These are phyloP conservation scores for Pheosia gnoma DNA, from an alignment of 2,888 invertebrate species.

Conservation along the genomic window DNA sequence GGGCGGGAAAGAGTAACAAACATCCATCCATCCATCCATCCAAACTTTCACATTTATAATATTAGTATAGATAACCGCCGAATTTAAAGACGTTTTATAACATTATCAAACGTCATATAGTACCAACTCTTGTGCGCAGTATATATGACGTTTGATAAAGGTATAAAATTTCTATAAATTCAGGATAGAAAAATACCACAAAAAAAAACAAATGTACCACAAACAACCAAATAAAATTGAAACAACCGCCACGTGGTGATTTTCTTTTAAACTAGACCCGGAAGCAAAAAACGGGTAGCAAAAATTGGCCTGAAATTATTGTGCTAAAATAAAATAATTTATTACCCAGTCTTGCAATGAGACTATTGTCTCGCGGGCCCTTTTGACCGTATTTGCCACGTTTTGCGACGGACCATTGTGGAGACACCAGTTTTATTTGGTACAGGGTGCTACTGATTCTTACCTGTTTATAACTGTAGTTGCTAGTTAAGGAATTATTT, in stretches of 20 bases:
- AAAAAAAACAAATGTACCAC: slow-evolving; percentile 15
- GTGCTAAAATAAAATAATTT: slow-evolving; percentile 68
- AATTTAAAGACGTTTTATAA: too few species aligned
- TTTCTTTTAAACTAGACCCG: slow-evolving; percentile 54
- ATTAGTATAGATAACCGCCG: too few species aligned
- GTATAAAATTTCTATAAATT: too few species aligned
- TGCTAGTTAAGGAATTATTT: background rate
- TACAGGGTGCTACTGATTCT: slow-evolving; percentile 31
- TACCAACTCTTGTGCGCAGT: too few species aligned
- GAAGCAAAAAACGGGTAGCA: slow-evolving; percentile 69
- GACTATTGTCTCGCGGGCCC: slow-evolving; percentile 52
- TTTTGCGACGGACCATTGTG: slow-evolving; percentile 55
- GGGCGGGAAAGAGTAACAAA: too few species aligned
- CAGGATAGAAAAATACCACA: background rate
- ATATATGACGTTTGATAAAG: too few species aligned
- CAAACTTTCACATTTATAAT: too few species aligned
- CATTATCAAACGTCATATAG: too few species aligned
- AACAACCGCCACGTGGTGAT: slow-evolving; percentile 72
- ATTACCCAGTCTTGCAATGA: slow-evolving; percentile 54
- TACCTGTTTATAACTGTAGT: background rate
- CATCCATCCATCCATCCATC: too few species aligned
- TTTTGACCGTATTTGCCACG: slow-evolving; percentile 47
- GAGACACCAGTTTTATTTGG: slow-evolving; percentile 28
- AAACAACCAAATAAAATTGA: slow-evolving; percentile 38
- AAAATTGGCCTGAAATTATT: slow-evolving; percentile 63